Base-by-base conservation (phyloP, 2,113 vertebrate species). In the Eurystomus gularis region DNA sequence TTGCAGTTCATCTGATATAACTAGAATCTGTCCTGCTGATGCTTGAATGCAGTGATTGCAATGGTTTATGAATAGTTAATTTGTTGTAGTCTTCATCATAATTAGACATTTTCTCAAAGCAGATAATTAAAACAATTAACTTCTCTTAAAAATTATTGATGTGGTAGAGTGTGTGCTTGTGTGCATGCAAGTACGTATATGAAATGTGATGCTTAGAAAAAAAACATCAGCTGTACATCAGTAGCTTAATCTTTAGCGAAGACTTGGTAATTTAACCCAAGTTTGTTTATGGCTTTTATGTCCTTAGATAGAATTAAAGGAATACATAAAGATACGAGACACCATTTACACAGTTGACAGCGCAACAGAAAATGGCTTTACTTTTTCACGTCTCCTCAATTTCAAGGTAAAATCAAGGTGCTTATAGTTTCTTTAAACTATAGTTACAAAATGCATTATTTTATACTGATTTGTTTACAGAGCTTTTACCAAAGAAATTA, bases 291-390 rank as follows among this genome's bases (percentile, higher is more conserved):
- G 52, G 65, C 71, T 94, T 87, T 8, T 40, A 2, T 86, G 10
- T 73, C 60, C 93, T 28, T 94, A 99, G 99, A 98, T 99, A 8
- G 98, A 99, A 95, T 96, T 99, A 91, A 99, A 98, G 87, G 99
- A 99, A 86, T 99, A 98, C 8, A 82, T 99, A 21, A 99, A 99
- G 97, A 96, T 99, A 86, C 92, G 66, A 8, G 98, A 99, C 81
- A 84, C 96, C 37, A 99, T 99, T 95, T 99, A 99, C 51, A 98
- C 99, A 68, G 98, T 99, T 52, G 98, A 99, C 92, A 97, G 96
- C 68, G 98, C 96, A 95, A 97, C 99, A 83, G 98, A 99, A 55
- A 96, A 98, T 5, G 97, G 98, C 73, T 98, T 99, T 51, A 97
- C 83, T 52, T 98, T 99, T 93, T 99, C 98, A 37, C 98, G 98